Base-by-base conservation (phyloP, 2,888 invertebrate species). In the Heteromyza rotundicornis region DNA sequence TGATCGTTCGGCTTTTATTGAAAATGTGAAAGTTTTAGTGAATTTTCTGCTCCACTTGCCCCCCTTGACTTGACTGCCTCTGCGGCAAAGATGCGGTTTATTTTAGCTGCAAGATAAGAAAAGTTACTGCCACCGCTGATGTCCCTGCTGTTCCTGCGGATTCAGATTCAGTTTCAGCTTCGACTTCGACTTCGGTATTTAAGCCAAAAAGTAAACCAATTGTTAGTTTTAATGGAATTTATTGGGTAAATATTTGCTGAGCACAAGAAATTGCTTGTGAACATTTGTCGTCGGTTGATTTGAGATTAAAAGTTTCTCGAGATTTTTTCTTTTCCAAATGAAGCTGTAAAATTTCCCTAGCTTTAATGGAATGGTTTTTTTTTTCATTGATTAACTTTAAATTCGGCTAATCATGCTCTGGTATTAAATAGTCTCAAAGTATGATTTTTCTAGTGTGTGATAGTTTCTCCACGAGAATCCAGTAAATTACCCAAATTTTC, bases 171-270 rank as follows among this genome's bases (percentile, higher is more conserved):
- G 53, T 54, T 50, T 49, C 27, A 12, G 49, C 57, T 53, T 32
- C 47, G 24, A 35, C 27, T 60, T 55, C 27, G 16, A 44, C 44
- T 40, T 32, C 17, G 52, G 19, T 56, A n/a, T 64, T 70, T 71
- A 74, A 73, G 72, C 72, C 67, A 65, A 69, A 70, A 74, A 74
- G 70, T 72, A 70, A 74, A 71, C 70, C 74, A 73, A 74, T 72
- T 74, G 70, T 72, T 74, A 73, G 71, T 69, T 74, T 68, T 72
- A 70, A 73, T 70, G 68, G 70, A 74, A 74, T 73, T 74, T 74
- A 74, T 74, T 74, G 73, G 67, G 65, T 68, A 74, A 73, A 73
- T 72, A 74, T 74, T 74, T 74, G 71, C 63, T 62, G 66, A 69
- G 70, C 70, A 68, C 65, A 59, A 17, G 40, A 17, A 40, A 14